Base-by-base conservation (phyloP, 2,113 vertebrate species). In the Gopherus flavomarginatus region DNA sequence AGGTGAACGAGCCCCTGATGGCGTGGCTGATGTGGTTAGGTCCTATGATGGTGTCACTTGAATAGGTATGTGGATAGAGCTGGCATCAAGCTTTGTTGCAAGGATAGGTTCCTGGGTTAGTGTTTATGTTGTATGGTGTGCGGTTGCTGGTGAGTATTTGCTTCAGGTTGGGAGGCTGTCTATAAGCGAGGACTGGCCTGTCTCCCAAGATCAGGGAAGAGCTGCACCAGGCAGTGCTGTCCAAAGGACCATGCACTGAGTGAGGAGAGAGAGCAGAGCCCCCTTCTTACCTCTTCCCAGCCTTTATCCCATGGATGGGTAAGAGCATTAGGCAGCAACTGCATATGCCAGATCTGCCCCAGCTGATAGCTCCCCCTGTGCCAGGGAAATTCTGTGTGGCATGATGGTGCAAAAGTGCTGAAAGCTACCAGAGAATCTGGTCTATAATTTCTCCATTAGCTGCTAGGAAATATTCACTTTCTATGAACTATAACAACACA, bases 391-490 rank as follows among this genome's bases (percentile, higher is more conserved):
- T 21, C 75, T 79, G 11, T 17, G 90, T 86, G 16, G 8, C 38
- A 26, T 5, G 38, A 42, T 24, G 62, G 80, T 1, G 0, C 0
- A 65, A 65, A 94, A 84, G 4, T 0, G 6, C 8, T 69, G 91
- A 56, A 95, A 90, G 14, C 6, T 57, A 95, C 86, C 21, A 54
- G 22, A 42, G 53, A 5, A 50, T 87, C 95, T 96, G 92, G 53
- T 85, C 29, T 88, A 19, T 3, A 16, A 57, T 81, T 65, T 88
- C 75, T 90, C 84, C 54, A 81, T 92, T 94, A 88, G 89, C 75
- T 90, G 57, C 92, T 31, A 75, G 83, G 91, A 88, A 95, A 96
- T 87, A 83, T 7, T 83, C 4, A 0, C 3, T 1, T 86, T 91
- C 81, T 24, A 59, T 11, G 10, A 94, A 86, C 75, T 91, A 1